Conservation (phyloP, 2,888 invertebrate species). For the Tuta absoluta region DNA sequence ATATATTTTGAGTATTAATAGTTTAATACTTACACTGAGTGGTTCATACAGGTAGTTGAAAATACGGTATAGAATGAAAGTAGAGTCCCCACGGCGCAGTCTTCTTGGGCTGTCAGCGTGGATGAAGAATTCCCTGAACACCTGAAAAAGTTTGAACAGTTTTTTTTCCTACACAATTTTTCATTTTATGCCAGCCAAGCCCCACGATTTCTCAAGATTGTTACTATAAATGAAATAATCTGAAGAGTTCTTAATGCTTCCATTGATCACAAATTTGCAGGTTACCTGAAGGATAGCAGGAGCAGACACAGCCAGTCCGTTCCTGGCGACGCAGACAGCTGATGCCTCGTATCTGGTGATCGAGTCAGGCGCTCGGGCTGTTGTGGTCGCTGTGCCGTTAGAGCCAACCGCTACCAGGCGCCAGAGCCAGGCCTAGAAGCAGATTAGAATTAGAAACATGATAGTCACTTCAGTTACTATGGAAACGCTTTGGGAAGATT, state of each 20-base stretch:
- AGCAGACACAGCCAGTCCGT: slow-evolving; percentile 65
- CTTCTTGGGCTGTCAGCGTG: slow-evolving; percentile 85
- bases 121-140: slow-evolving; percentile 89
- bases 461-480: too few relatives aligned
- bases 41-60: slow-evolving; percentile 87
- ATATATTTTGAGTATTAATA: too few relatives aligned
- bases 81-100: slow-evolving; percentile 84
- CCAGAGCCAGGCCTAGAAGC: slow-evolving; percentile 86
- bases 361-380: slow-evolving; percentile 63
- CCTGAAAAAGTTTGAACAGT: slow-evolving; percentile 63
- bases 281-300: slow-evolving; percentile 85
- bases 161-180: too few relatives aligned
- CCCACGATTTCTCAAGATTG: not conserved
- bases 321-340: slow-evolving; percentile 64
- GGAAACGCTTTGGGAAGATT: too few relatives aligned
- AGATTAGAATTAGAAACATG: slow-evolving; percentile 35
- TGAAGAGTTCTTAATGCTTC: not conserved
- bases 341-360: slow-evolving; percentile 68
- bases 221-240: not conserved
- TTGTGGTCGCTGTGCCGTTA: slow-evolving; percentile 50
- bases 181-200: too few relatives aligned
- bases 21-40: slow-evolving; percentile 82
- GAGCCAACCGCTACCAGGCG: slow-evolving; percentile 67
- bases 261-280: not conserved
- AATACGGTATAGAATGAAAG: slow-evolving; percentile 84